Base-by-base conservation (phyloP, 2,113 vertebrate genomes). In the Dicrurus megarhynchus region DNA sequence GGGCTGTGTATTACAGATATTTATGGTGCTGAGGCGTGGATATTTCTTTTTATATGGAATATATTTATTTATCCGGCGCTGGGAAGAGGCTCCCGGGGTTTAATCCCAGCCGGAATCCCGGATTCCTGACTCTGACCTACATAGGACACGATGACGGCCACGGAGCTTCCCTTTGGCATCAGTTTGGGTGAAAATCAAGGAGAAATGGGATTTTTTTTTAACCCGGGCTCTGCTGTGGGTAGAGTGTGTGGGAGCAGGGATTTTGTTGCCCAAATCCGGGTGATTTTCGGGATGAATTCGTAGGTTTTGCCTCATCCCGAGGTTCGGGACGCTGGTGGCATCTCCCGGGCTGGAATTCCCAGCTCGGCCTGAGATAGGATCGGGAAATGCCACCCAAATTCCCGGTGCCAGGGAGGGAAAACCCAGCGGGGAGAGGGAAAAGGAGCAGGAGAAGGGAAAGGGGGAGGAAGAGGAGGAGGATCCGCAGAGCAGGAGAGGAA, bases 371-470 rank as follows among this genome's bases (percentile, higher is more conserved):
- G 33, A 24, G 39, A 21, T 0, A n/a, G 24, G 57, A 37, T 2
- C 4, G 2, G 1, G 24, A 18, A 9, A 35, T 15, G 2, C 33
- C 33, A 1, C 41, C 32, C 23, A 4, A 35, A 67, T 35, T 67
- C 64, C 44, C 64, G 1, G 24, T 4, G 24, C 59, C 59, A 35
- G 24, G 64, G 33, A 67, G 21, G 56, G 52, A 22, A 82, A 86
- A 57, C 10, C 12, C 22, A 13, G 13, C 1, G 1, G 23, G 16
- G 55, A 41, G 42, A 32, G 49, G 32, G 52, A 42, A n/a, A 79
- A 63, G 16, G 32, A 55, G 52, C 6, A 24, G 41, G 37, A 33
- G 44, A 19, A 64, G 41, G 28, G 20, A 44, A 33, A n/a, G 3
- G 5, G 19, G 9, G 41, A 69, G 60, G 20, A 63, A 50, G 17